Base-by-base conservation (phyloP, 2,888 invertebrate genomes). In the Caprella mutica region DNA sequence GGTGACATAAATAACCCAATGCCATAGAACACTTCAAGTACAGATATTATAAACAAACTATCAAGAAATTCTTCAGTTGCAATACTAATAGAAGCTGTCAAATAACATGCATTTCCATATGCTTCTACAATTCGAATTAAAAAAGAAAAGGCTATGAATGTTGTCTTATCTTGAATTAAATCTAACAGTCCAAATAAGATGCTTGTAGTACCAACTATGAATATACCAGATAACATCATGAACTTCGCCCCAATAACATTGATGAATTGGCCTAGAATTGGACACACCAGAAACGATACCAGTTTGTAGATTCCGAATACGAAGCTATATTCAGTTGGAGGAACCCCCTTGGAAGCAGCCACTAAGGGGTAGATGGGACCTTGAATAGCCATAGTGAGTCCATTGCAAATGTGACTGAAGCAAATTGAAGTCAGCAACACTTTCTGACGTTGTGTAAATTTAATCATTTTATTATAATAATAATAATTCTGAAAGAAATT, bases 261-360 rank as follows among this genome's bases (percentile, higher is more conserved):
- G 66, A 77, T 71, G 53, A 58, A 58, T 17, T 58, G 56, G 3
- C 65, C 66, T 51, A 63, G 65, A 42, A 66, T 52, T 17, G 66
- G 66, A 9, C 65, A 56, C n/a, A 60, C 59, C 14, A 66, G 48
- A 42, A 66, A 87, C 52, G 88, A 86, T 24, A 85, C 81, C 55
- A 90, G 74, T 70, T 90, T 87, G 72, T 88, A 90, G 40, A 87
- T 78, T 1, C 89, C 89, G 70, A 91, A 90, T 1, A 91, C 88
- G 65, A 89, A 76, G 0, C 90, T 90, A 70, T 86, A 88, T 69
- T 88, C 85, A 8, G 86, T 82, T 0, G 86, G 83, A 17, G 83
- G 77, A 17, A 87, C 86, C 8, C 84, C 84, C 74, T 88, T 89
- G 59, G 77, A 78, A 69, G 85, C 85, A 12, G 89, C 89, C 80